Conservation (phyloP, 2,888 invertebrate species). For the Lamellibrachia columna region DNA sequence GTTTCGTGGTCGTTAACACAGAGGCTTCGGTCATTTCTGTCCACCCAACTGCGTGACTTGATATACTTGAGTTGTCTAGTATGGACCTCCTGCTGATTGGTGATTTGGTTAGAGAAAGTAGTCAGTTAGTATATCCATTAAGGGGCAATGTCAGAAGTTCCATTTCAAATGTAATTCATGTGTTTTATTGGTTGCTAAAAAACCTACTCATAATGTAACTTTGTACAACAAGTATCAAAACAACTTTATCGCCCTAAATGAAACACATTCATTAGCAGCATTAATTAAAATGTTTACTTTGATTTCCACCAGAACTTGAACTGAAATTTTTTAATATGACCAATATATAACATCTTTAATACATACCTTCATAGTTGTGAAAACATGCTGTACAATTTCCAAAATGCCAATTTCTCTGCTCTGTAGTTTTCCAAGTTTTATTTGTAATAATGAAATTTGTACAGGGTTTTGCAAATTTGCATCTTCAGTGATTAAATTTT, state of each 20-base stretch:
- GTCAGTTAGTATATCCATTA: not conserved
- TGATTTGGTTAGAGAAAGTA: not conserved
- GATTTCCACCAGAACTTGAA: not conserved
- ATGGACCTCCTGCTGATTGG: not conserved
- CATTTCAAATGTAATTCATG: not conserved
- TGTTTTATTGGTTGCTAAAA: not conserved
- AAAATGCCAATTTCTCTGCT: not conserved
- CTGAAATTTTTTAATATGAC: not conserved
- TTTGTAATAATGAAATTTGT: not conserved
- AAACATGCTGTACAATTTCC: not conserved
- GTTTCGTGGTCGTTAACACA: not conserved
- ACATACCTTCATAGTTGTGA: not conserved
- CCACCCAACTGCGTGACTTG: not conserved
- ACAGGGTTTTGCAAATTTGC: not conserved
- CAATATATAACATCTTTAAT: not conserved
- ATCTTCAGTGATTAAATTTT: not conserved
- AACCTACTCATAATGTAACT: not conserved
- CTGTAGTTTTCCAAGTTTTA: not conserved
- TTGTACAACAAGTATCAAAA: no score
- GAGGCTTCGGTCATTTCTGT: not conserved
- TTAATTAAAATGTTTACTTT: not conserved
- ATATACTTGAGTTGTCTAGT: constrained; percentile 12
- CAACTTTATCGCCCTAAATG: no score
- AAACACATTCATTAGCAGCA: not conserved
- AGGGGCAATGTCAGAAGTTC: not conserved